Base-by-base conservation (phyloP, 2,888 invertebrate genomes). In the Standfussiana lucernea region DNA sequence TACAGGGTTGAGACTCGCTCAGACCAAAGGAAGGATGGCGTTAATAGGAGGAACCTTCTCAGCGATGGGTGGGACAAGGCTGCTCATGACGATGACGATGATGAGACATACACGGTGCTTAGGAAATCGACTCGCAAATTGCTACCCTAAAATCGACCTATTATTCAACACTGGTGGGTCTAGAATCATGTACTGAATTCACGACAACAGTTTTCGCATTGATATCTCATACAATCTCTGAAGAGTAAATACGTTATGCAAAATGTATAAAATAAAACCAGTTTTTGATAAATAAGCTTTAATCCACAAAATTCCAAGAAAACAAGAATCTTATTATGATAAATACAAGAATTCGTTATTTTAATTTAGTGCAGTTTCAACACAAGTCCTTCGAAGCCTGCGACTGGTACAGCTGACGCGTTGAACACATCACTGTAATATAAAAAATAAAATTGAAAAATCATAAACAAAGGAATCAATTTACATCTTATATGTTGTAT, bases 351-450 rank as follows among this genome's bases (percentile, higher is more conserved):
- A 24, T 61, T 59, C 35, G 2, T 61, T n/a, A 18, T 53, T 75
- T 62, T 53, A n/a, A 68, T 84, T 88, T 85, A 90, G 18, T 89
- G 82, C 66, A 90, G 50, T 86, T 92, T 94, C 4, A 96, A 86
- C 5, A 97, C 95, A 15, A 96, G 79, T 53, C 95, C 94, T 90
- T 97, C 97, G 77, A 92, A 95, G 1, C 93, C 93, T 24, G 87
- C 90, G 2, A 97, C 90, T 7, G 93, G 92, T 8, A 97, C 65
- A 24, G 92, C 87, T 2, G 91, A 86, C 0, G 93, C 91, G n/a
- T 90, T 79, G 71, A 95, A 93, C 3, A 83, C 85, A 50, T 95
- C 93, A 37, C 96, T 97, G 93, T 80, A 85, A 89, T 77, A 80
- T 76, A 79, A 59, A 76, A 42, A 1, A 67, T 62, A 53, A 37